Evolutionary conservation across 1,140 invertebrate genomes (phyloP), one percentile per base, ranked within the genome.

Genomic region (Psix sp.): DNA sequence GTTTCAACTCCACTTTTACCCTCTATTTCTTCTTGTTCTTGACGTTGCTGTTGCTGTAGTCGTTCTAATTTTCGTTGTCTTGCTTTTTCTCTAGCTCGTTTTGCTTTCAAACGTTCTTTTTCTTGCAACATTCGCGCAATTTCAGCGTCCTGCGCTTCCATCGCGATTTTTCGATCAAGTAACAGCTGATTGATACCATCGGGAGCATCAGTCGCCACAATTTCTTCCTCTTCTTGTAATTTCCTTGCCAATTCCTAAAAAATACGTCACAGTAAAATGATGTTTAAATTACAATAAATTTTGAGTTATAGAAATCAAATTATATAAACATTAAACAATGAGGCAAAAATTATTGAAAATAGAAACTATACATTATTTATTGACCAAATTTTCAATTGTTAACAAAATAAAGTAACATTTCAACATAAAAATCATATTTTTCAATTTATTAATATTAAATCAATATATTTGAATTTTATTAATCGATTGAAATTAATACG

Each of bases 91-190:
- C 90, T 89, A 0, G 93, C 92, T 57, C 92, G 85, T 76, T 89
- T 90, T 0, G 90, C 89, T 79, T 92, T 92, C 5, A 91, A 90
- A 67, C 91, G 90, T 80, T 96, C 92, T 85, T 92, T 92, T 80
- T 97, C 95, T 82, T 98, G 95, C 31, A 98, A 88, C 81, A 97
- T 91, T 78, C 92, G 91, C 0, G 96, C 96, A 1, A 98, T 87
- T 84, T 97, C 94, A 39, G 94, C 91, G 83, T 98, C 96, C 82
- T 97, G 95, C 3, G 93, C 93, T 86, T 98, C 96, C 43, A 97
- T 95, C 5, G 95, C 94, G 60, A 92, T 82, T 71, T 94, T 89
- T 78, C 92, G 90, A 85, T 96, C 94, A 18, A 89, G 76, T 74
- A 94, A 89, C 16, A 91, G 80, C 76, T 91, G 87, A 14, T 89